Conservation (phyloP, 2,113 vertebrate species). For the Aegithalos caudatus region DNA sequence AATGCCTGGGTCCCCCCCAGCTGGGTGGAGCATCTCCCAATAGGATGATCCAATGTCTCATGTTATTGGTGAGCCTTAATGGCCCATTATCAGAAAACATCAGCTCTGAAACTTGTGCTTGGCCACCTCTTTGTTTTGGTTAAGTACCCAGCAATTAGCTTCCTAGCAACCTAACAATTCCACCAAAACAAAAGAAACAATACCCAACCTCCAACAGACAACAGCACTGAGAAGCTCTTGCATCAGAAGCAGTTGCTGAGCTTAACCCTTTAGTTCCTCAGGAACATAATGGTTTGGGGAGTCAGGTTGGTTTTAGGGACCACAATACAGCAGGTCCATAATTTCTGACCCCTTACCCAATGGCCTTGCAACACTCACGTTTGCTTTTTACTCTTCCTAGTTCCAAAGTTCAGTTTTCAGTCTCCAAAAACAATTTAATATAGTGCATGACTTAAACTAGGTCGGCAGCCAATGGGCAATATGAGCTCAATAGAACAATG, state of each 20-base stretch:
- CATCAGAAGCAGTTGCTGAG: rapidly evolving
- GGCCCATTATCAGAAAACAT: too few relatives aligned
- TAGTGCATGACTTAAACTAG: neutral
- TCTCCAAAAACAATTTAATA: neutral
- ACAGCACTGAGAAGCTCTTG: neutral
- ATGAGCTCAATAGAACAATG: neutral
- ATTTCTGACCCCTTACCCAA: neutral
- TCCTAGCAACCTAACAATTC: too few relatives aligned
- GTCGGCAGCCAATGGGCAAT: neutral
- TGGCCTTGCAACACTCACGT: neutral
- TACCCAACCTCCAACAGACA: too few relatives aligned
- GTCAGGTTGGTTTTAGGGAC: neutral
- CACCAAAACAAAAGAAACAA: too few relatives aligned
- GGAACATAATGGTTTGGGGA: neutral
- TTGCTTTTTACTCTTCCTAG: neutral
- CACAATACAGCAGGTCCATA: neutral
- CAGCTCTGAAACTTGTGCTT: too few relatives aligned
- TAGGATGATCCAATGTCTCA: too few relatives aligned
- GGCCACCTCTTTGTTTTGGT: too few relatives aligned
- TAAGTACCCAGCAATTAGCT: too few relatives aligned
- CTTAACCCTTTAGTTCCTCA: neutral
- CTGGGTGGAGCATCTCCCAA: too few relatives aligned
- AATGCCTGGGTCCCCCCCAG: too few relatives aligned
- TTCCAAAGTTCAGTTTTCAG: neutral
- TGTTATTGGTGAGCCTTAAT: too few relatives aligned